Evolutionary conservation across 37 sponge, comb jelly and placozoan species (phyloP), one percentile per base, ranked within the genome.

Genomic region (Axinella damicornis): DNA sequence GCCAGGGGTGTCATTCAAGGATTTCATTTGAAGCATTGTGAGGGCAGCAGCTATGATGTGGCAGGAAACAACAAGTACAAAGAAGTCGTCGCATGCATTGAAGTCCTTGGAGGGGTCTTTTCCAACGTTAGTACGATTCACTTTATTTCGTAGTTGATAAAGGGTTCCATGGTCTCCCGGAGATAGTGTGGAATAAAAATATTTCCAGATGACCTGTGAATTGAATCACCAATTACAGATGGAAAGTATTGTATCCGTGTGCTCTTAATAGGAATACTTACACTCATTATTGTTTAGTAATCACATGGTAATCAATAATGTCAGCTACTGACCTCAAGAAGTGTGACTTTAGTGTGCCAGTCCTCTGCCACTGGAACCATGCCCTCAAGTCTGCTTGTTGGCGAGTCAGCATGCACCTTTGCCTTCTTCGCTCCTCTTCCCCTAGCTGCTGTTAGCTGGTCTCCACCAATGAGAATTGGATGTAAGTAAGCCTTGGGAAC

Each of bases 1-100:
- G 24, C 19, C 14, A 24, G 25, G 24, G 22, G n/a, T 14, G 14
- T 18, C 67, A 24, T 14, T 65, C 31, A 20, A 32, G n/a, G n/a
- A n/a, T n/a, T n/a, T n/a, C n/a, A 33, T 28, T 33, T 65, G 31
- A 65, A 80, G 39, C 34, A 64, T 37, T 33, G 33, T 16, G 11
- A 73, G 38, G 37, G 75, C 74, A 46, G 84, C 84, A 40, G 83
- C 34, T 30, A 71, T 38, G 38, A 82, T 34, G 20, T 36, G 58
- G 35, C 84, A 57, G 22, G 56, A 17, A n/a, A 39, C 63, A 27
- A 71, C 65, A 34, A 38, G 59, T 35, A 57, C 53, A 38, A 83
- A 38, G 34, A 83, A 83, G 54, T 83, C 84, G 27, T 83, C 84
- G 63, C 84, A 74, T 25, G 65, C 84, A 61, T 83, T 74, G 41